These are phyloP conservation scores for Meles meles DNA, from an alignment of 2,113 vertebrate genomes.

Conservation along the genomic window DNA sequence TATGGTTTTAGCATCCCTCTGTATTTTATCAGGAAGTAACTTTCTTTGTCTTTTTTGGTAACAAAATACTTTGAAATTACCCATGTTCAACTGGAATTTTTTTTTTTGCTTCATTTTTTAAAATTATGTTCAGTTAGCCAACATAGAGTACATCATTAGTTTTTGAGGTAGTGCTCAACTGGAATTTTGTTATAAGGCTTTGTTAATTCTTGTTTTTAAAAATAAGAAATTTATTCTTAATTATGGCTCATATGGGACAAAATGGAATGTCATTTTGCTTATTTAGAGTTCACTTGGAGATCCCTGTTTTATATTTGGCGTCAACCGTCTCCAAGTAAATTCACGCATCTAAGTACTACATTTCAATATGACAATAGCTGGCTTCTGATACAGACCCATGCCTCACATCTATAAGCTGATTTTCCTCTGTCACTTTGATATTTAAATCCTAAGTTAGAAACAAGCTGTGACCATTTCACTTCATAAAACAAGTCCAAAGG, in stretches of 20 bases:
- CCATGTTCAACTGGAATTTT: neutral
- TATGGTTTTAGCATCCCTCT: neutral
- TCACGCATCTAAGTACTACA: neutral
- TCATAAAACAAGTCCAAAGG: constrained; percentile 31
- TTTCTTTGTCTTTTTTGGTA: neutral
- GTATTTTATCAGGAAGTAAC: neutral
- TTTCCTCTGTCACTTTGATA: neutral
- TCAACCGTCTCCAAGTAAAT: neutral
- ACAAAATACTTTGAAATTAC: neutral
- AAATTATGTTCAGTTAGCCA: too few relatives aligned
- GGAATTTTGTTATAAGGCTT: neutral
- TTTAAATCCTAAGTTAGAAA: constrained; percentile 64
- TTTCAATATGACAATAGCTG: neutral
- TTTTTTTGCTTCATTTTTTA: too few relatives aligned
- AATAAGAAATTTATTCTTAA: neutral
- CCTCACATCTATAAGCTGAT: constrained; percentile 17
- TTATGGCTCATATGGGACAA: neutral
- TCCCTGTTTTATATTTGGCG: neutral
- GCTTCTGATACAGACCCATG: neutral
- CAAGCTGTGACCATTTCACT: constrained; percentile 51
- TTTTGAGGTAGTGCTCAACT: neutral
- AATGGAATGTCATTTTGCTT: neutral
- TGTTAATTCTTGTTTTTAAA: neutral
- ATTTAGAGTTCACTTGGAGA: neutral
- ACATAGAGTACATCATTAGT: too few relatives aligned